Percentiles rank a stretch among this genome's conserved stretches.
Conservation (phyloP, 2,888 invertebrate genomes). For the Macrosoma leucophasiata region DNA sequence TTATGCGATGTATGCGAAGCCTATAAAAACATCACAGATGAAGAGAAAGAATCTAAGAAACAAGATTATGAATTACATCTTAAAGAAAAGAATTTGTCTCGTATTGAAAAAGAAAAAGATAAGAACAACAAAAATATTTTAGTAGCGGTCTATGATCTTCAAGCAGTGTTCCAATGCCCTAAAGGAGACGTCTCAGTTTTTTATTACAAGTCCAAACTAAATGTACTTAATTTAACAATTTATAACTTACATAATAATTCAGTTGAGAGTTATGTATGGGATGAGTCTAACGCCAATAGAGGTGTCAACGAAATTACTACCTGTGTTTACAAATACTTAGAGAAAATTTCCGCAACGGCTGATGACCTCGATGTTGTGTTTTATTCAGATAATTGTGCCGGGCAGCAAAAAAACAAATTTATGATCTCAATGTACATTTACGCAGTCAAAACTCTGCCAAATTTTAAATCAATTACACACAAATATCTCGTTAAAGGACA, state of each 20-base stretch:
- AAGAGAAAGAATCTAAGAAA: conserved; percentile 27
- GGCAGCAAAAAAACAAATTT: conserved; percentile 32
- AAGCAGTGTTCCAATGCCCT: conserved; percentile 34
- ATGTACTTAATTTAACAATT: conserved; percentile 33
- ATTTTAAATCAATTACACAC: conserved; percentile 23
- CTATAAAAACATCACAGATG: conserved; percentile 23
- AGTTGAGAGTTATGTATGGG: conserved; percentile 35
- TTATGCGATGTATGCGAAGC: conserved; percentile 22
- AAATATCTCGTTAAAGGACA: conserved; percentile 29
- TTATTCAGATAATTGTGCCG: conserved; percentile 34
- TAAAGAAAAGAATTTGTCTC: conserved; percentile 25
- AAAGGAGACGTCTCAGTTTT: conserved; percentile 32
- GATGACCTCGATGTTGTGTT: conserved; percentile 28
- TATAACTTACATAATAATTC: conserved; percentile 27
- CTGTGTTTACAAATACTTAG: conserved; percentile 35
- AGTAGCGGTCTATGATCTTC: conserved; percentile 32
- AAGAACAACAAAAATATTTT: conserved; percentile 21
- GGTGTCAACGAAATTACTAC: conserved; percentile 37
- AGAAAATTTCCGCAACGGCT: conserved; percentile 19
- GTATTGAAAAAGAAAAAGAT: conserved; percentile 26
- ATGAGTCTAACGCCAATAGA: conserved; percentile 34
- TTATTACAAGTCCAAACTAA: conserved; percentile 34
- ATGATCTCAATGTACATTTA: conserved; percentile 25
- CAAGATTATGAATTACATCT: conserved; percentile 22
- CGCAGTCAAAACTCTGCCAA: conserved; percentile 17